A percentile compares a stretch with the other conserved stretches of the same genome.
These are phyloP conservation scores for Campylomormyrus numenius DNA, from an alignment of 2,113 vertebrate species.

Conservation along the genomic window DNA sequence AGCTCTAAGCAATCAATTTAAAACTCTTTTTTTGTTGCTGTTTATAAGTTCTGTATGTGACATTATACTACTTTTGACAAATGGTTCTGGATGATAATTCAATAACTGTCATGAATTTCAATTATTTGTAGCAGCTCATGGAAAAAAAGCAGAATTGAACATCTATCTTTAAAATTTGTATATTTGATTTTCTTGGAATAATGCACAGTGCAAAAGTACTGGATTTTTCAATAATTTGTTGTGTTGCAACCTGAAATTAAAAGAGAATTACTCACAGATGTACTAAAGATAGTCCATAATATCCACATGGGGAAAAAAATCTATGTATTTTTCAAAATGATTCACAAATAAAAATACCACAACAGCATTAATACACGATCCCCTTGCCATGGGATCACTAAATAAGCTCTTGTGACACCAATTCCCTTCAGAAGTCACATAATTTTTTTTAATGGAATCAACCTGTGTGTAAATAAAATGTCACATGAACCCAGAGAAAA, in stretches of 20 bases:
- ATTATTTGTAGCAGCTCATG: neutral
- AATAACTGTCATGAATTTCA: neutral
- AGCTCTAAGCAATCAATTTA: constrained; percentile 19
- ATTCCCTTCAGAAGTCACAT: neutral
- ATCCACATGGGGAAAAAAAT: neutral
- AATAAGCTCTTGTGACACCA: neutral
- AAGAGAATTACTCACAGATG: neutral
- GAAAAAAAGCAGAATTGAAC: neutral
- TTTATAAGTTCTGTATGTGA: constrained; percentile 10
- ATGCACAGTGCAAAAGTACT: neutral
- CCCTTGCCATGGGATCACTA: neutral
- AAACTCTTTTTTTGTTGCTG: constrained; percentile 19
- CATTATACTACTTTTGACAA: constrained; percentile 7
- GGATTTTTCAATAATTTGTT: neutral
- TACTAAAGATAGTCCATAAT: neutral
- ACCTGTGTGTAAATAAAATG: neutral
- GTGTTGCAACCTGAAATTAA: neutral
- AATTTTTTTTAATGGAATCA: neutral
- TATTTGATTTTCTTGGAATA: neutral
- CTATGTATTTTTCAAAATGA: neutral
- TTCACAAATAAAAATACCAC: neutral
- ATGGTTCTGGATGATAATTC: neutral
- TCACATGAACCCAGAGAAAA: neutral
- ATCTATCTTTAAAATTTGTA: neutral
- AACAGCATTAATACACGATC: neutral